These are phyloP conservation scores for Protonibea diacanthus DNA, from an alignment of 2,797 vertebrate genomes.

Conservation along the genomic window DNA sequence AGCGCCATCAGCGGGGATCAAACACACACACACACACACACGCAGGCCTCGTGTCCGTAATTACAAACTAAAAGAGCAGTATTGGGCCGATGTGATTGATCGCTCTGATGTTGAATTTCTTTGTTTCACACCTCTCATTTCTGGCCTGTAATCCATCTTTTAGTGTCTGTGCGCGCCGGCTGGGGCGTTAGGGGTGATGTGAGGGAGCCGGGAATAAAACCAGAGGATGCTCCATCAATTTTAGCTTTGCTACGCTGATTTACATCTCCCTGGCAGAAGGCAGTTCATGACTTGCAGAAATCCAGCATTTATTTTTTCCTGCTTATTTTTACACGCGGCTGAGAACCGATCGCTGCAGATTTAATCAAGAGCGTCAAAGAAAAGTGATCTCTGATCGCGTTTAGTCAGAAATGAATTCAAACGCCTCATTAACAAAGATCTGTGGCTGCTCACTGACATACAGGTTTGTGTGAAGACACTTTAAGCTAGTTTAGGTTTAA, in stretches of 20 bases:
- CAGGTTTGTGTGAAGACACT: too few relatives aligned
- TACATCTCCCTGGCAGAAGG: slow-evolving; percentile 81
- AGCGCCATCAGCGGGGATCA: slow-evolving; percentile 69
- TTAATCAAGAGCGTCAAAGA: slow-evolving; percentile 60
- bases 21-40: slow-evolving; percentile 40
- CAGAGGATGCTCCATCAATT: slow-evolving; percentile 82
- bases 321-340: slow-evolving; percentile 27
- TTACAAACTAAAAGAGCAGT: slow-evolving; percentile 46
- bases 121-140: slow-evolving; percentile 62
- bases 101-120: slow-evolving; percentile 58
- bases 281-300: slow-evolving; percentile 80
- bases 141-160: slow-evolving; percentile 66
- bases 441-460: too few relatives aligned
- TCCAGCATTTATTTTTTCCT: slow-evolving; percentile 51
- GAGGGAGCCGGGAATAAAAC: slow-evolving; percentile 75
- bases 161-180: slow-evolving; percentile 40
- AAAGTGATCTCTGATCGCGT: slow-evolving; percentile 41
- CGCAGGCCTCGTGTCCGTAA: slow-evolving; percentile 48
- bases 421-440: too few relatives aligned
- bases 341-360: slow-evolving; percentile 62
- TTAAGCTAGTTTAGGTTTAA: too few relatives aligned
- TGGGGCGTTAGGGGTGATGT: slow-evolving; percentile 65
- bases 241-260: slow-evolving; percentile 78
- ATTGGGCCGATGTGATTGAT: slow-evolving; percentile 54
- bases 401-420: slow-evolving; percentile 38